Percentiles rank a stretch among this genome's conserved stretches.
These are phyloP conservation scores for Uloborus plumipes DNA, from an alignment of 2,888 invertebrate species.

Conservation along the genomic window DNA sequence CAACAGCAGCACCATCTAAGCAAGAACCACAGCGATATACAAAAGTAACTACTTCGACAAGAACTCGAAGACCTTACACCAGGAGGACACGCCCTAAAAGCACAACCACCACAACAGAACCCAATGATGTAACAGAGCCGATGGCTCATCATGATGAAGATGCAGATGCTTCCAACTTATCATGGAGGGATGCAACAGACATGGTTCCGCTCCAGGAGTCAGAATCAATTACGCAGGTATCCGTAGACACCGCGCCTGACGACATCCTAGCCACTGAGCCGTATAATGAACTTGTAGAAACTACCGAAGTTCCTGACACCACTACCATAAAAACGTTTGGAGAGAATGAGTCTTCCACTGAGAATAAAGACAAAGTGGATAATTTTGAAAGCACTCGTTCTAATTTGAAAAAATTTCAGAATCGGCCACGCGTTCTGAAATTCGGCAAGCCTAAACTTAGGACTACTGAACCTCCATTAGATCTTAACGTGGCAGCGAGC, in stretches of 20 bases:
- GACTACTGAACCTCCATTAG: conserved; percentile 16
- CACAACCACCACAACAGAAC: conserved; percentile 23
- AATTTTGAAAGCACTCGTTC: conserved; percentile 44
- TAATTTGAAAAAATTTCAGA: conserved; percentile 39
- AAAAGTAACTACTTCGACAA: conserved; percentile 2
- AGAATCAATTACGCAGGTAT: conserved; percentile 2
- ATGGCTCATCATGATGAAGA: conserved; percentile 47
- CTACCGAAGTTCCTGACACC: not conserved
- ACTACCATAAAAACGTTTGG: not conserved
- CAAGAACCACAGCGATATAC: conserved; percentile 20
- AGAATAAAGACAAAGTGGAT: conserved; percentile 5
- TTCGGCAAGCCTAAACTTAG: conserved; percentile 50
- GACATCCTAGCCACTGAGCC: conserved; percentile 20
- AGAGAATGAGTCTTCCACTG: not conserved
- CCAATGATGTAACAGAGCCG: conserved; percentile 12
- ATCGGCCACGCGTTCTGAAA: conserved; percentile 50
- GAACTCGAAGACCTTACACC: conserved; percentile 24
- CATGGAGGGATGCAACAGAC: not conserved
- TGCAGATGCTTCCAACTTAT: not conserved
- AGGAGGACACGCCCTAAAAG: conserved; percentile 16
- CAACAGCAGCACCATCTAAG: conserved; percentile 4
- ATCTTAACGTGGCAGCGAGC: conserved; percentile 37
- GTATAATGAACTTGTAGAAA: conserved; percentile 37
- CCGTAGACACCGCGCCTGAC: not conserved
- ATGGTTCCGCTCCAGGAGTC: not conserved